Base-by-base conservation (phyloP, 2,113 vertebrate species). In the Gallinago undulata region DNA sequence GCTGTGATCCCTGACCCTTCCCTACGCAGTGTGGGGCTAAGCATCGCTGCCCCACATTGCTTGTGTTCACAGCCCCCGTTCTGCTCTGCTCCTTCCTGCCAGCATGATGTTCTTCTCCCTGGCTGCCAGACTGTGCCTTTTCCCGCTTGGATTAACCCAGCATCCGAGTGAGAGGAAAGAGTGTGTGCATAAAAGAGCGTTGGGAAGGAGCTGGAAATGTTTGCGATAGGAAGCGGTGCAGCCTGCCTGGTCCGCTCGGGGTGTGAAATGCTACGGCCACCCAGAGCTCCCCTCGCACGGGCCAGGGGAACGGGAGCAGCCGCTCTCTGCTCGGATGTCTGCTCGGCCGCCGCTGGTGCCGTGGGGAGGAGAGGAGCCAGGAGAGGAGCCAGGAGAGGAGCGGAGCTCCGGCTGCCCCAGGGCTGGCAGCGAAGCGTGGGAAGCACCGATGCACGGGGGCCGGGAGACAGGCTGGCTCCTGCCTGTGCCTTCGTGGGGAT, bases 101-200 rank as follows among this genome's bases (percentile, higher is more conserved):
- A 7, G 43, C 39, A 7, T 21, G 45, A 13, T 19, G 33, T 45
- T 64, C 2, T 19, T 31, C 2, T 19, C n/a, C 24, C 9, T 43
- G 43, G 43, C 67, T 48, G 63, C 45, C 64, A 43, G 64, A 10
- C 35, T 5, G 3, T 51, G 59, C 25, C 64, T 90, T 60, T 33
- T 43, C 33, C 50, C 2, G 0, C 45, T 37, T 4, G 13, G 47
- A 4, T 78, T 57, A 72, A 67, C 21, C 21, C 4, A 9, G 24
- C 7, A 1, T 69, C 35, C 13, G 31, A 48, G 59, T 0, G 2
- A 74, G 17, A 27, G 47, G 50, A 39, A 64, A 56, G 35, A 12
- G 13, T 4, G 33, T 0, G 1, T 28, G 22, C 24, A 15, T 8
- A 8, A 69, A 37, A 62, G 28, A 37, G 28, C 0, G 0, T 0